phyloP scores from a whole-genome alignment of 2,888 invertebrate species.

The Blomia tropicalis region DNA sequence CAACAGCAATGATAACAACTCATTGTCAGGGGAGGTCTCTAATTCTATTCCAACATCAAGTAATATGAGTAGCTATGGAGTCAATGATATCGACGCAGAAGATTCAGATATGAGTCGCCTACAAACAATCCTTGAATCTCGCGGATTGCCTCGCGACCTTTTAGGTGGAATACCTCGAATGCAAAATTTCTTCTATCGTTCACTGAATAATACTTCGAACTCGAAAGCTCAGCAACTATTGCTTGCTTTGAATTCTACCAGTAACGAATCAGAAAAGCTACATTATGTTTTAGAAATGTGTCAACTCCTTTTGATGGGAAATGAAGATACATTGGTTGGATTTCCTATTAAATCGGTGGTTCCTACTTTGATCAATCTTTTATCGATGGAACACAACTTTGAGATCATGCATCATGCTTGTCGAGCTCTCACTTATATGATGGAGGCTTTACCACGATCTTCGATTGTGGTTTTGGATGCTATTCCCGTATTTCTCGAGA shows the following conservation, averaged over 20 bases:
- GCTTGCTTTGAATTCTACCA: constrained; percentile 75
- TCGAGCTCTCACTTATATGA: constrained; percentile 94
- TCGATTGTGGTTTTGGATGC: constrained; percentile 90
- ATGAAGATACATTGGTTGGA: constrained; percentile 93
- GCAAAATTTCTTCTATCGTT: constrained; percentile 85
- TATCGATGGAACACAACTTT: constrained; percentile 95
- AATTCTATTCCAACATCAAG: not conserved
- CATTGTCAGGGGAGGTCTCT: not conserved
- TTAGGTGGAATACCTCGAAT: constrained; percentile 90
- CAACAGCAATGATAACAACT: not conserved
- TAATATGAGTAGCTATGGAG: not conserved
- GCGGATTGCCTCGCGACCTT: constrained; percentile 87
- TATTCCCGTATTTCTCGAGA: constrained; percentile 89
- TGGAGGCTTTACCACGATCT: constrained; percentile 91
- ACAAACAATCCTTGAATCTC: constrained; percentile 80
- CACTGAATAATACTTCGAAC: constrained; percentile 69
- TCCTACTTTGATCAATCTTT: constrained; percentile 73
- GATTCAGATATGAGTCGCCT: constrained; percentile 88
- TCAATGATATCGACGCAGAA: constrained; percentile 48
- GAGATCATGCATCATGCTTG: constrained; percentile 99
- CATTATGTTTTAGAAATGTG: constrained; percentile 97
- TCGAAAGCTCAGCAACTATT: constrained; percentile 81
- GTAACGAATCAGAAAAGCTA: constrained; percentile 86
- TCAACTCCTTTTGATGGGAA: constrained; percentile 95
- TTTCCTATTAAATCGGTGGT: constrained; percentile 96